Base-by-base conservation (phyloP, 2,888 invertebrate species). In the Ethmia dodecea region DNA sequence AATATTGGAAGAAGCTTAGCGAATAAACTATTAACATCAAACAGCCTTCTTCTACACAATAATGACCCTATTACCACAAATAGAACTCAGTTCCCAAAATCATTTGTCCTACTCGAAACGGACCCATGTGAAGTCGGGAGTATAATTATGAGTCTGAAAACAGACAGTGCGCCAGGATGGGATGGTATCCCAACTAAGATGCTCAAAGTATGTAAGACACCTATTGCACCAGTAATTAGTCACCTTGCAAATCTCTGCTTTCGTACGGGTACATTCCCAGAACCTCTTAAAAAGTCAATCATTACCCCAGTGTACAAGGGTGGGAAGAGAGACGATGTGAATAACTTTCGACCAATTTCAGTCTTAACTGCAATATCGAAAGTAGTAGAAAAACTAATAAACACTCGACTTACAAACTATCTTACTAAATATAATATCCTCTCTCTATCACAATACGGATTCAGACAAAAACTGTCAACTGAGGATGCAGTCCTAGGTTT, bases 291-390 rank as follows among this genome's bases (percentile, higher is more conserved):
- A n/a, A n/a, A 25, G 10, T 22, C 38, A 2, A 24, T 38, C n/a
- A 30, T 43, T 13, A 31, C 32, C n/a, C 43, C 43, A 12, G 32
- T 43, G 3, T 30, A 40, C 34, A 43, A 43, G 36, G 27, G 29
- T 9, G 43, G 43, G 20, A 28, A 32, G 18, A 30, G 28, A 28
- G 26, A 35, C 8, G 14, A 36, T 16, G 22, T 37, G 8, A 35
- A 18, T 18, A 43, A 43, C 22, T 43, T 37, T 15, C 20, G 43
- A 20, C 43, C 43, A 11, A 43, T 43, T 6, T 36, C 37, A 8
- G 24, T 24, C 6, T n/a, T 24, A 24, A 5, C 24, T 3, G 6
- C 24, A 3, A n/a, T 24, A 4, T 24, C 24, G n/a, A 24, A 24
- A n/a, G 10, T 24, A 24, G 3, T 24, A 3, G 24, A 24, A 10